Evolutionary conservation across 1,140 invertebrate species (phyloP), one percentile per base, ranked within the genome.

Genomic region (Temnothorax nylanderi): DNA sequence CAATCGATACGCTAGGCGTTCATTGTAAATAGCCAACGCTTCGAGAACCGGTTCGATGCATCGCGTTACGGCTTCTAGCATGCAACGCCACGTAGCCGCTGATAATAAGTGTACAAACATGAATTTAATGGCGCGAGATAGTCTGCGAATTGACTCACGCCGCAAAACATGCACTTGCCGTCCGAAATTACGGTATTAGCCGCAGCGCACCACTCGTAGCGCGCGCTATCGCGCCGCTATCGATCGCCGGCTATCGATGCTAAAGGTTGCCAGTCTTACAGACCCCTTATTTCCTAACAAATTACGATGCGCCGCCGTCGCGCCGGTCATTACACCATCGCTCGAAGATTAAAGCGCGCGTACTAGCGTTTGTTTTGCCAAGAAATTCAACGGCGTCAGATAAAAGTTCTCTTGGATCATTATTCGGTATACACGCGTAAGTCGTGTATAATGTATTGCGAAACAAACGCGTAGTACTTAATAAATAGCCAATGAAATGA

Each of bases 81-180:
- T 44, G 62, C 71, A 82, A 89, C 88, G 56, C 65, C 37, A 78
- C 88, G 62, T 77, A 64, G 62, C n/a, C 72, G 58, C 51, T 87
- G 89, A 89, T 90, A 89, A 90, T 90, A 84, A 67, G 56, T 78
- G 71, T 67, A 84, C 77, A 89, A 89, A 89, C 88, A 86, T 89
- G 56, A 58, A 47, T 80, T 88, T 90, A 90, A 90, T 87, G 76
- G 88, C 85, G 80, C 69, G 80, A 84, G 80, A 84, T 84, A 84
- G 80, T 84, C 80, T 84, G 80, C 54, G 69, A 84, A 84, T 84
- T 62, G 80, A 84, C 80, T 84, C 26, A n/a, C 80, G 67, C 67
- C 34, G 54, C 80, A 84, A 84, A 69, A 84, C 69, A 75, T 74
- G 69, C 54, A 84, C 80, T 74, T 82, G 72, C 21, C 54, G 41